Evolutionary conservation across 2,113 vertebrate species (phyloP).

Genomic region (Erpornis zantholeuca): DNA sequence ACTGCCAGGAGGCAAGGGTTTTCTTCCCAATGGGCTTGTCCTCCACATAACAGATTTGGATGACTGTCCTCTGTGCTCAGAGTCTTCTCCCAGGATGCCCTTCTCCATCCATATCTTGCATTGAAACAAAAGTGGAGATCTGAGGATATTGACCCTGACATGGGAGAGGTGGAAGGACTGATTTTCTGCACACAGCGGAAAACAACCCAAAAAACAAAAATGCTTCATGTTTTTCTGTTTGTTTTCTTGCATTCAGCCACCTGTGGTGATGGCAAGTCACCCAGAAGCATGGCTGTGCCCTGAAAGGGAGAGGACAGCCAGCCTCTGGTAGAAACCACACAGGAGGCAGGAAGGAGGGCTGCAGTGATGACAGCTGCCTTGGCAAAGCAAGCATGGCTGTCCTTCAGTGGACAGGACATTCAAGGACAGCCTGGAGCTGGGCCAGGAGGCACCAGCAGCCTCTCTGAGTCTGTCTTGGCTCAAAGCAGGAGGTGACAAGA

Average conservation of each 20-base stretch:
- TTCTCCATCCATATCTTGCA: not conserved
- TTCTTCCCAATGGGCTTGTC: not conserved
- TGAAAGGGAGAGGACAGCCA: not conserved
- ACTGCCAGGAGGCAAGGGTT: not conserved
- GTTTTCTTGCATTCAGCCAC: not conserved
- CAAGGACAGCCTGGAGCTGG: not conserved
- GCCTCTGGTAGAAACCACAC: not conserved
- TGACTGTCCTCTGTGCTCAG: not conserved
- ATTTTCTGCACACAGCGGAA: not conserved
- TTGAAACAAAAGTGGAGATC: not conserved
- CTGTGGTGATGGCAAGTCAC: not conserved
- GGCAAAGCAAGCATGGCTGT: not conserved
- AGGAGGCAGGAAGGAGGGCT: not conserved
- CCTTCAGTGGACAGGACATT: not conserved
- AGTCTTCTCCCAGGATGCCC: not conserved
- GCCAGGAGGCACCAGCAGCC: not conserved
- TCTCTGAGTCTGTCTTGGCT: not conserved
- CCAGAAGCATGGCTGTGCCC: not conserved
- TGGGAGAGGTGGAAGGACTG: not conserved
- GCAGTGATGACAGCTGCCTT: not conserved
- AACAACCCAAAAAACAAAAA: not conserved
- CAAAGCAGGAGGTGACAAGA: not conserved
- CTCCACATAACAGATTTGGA: not conserved
- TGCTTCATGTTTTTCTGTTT: not conserved
- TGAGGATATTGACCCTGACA: not conserved